Base-by-base conservation (phyloP, 2,888 invertebrate species). In the Caenorhabditis japonica region DNA sequence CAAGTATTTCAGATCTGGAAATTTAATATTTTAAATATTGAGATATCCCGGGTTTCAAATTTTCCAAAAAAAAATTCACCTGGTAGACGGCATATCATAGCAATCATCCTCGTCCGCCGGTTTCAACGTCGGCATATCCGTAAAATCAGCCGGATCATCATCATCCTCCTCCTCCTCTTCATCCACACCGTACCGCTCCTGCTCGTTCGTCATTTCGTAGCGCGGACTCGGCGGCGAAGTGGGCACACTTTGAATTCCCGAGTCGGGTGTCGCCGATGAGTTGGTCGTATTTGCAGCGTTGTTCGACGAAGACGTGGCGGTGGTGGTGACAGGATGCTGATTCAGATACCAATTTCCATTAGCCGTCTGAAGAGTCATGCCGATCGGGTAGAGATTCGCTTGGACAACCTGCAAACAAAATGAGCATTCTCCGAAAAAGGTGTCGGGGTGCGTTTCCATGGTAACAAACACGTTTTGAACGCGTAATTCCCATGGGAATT, bases 171-270 rank as follows among this genome's bases (percentile, higher is more conserved):
- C 59, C 13, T 61, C 62, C 1, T 56, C 33, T 10, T 46, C 49
- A 44, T 13, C 19, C 4, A 7, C 34, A 1, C 55, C 64, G 1
- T 38, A 51, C 1, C 75, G 68, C 23, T 51, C 41, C 13, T 49
- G 30, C 30, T 68, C 73, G 15, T 75, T 70, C 44, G 27, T 41
- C 34, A 38, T 47, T 53, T 25, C 44, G 30, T 38, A 59, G 12
- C 30, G 53, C 4, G 73, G 73, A 38, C 58, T 52, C 8, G 79
- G 76, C n/a, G 79, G 79, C 7, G 76, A 77, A 10, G 73, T 71
- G n/a, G 83, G 85, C 53, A 86, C 80, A 19, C 84, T 84, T 43
- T 86, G 85, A 33, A 86, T 85, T 39, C 86, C 86, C 30, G 83
- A 83, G 66, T 86, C 86, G 17, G 86, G 86, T 1, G 86, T 85